Conservation (phyloP, 1,140 invertebrate species). For the Drosophila carrolli region DNA sequence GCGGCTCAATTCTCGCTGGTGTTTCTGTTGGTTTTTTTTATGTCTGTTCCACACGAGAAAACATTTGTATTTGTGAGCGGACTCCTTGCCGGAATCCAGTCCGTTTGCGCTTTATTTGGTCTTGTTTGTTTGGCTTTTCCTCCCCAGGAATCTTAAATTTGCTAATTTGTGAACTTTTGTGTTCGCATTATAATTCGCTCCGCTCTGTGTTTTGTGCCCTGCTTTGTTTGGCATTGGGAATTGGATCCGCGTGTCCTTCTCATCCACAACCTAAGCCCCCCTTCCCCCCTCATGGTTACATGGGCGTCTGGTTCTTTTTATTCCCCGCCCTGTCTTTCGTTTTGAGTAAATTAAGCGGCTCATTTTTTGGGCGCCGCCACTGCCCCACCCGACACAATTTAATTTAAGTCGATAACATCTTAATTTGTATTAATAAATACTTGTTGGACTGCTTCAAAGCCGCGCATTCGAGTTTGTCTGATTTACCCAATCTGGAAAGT, state of each 20-base stretch:
- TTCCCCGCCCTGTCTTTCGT: conserved; percentile 1
- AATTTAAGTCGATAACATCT: conserved; percentile 79
- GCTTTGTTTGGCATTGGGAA: conserved; percentile 53
- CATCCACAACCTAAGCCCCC: too few relatives aligned
- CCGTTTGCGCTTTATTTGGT: conserved; percentile 46
- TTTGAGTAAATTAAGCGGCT: conserved; percentile 74
- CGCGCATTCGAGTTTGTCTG: conserved; percentile 26
- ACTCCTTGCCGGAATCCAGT: conserved; percentile 35
- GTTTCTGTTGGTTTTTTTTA: conserved; percentile 42
- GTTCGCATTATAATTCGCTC: conserved; percentile 72
- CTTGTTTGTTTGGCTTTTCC: conserved; percentile 46
- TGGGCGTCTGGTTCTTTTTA: conserved; percentile 19
- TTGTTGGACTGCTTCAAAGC: conserved; percentile 51
- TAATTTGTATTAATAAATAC: conserved; percentile 80
- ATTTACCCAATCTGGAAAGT: conserved; percentile 45
- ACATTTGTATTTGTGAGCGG: conserved; percentile 70
- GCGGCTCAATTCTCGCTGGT: conserved; percentile 39
- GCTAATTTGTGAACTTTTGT: conserved; percentile 82
- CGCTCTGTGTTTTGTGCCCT: conserved; percentile 24
- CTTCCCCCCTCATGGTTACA: neutral
- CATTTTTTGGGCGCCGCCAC: conserved; percentile 36
- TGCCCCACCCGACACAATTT: conserved; percentile 44
- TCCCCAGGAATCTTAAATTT: conserved; percentile 74
- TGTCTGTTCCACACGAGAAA: conserved; percentile 65
- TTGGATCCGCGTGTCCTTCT: conserved; percentile 46